Evolutionary conservation across 2,797 vertebrate species (phyloP).

Genomic region (Trachurus trachurus): DNA sequence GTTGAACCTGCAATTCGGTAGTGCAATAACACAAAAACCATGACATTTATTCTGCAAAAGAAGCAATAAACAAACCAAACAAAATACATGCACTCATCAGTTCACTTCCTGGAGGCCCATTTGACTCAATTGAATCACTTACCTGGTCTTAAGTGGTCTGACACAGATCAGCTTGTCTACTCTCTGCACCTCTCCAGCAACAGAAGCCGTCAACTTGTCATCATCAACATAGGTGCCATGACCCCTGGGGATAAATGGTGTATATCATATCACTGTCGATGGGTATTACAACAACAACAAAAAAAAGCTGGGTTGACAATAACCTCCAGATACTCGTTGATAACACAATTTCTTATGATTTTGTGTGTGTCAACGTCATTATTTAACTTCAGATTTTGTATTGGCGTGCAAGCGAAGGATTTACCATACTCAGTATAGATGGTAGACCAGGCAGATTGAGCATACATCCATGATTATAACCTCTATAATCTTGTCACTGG

Average conservation of each 20-base stretch:
- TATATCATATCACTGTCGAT: not conserved
- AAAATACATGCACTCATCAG: not conserved
- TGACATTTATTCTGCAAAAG: not conserved
- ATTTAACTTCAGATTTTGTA: not conserved
- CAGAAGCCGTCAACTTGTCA: conserved; percentile 95
- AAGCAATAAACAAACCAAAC: not conserved
- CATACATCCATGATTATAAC: not conserved
- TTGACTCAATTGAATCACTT: conserved; percentile 2
- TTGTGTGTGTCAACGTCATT: not conserved
- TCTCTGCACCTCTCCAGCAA: conserved; percentile 96
- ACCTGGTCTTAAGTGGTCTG: conserved; percentile 93
- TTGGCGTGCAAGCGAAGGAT: not conserved
- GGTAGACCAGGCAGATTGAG: not conserved
- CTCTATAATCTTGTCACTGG: not conserved
- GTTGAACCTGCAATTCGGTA: conserved; percentile 88
- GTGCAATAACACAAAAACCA: not conserved
- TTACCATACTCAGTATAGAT: not conserved
- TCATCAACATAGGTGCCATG: conserved; percentile 97
- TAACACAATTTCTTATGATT: not conserved
- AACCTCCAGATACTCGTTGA: not conserved
- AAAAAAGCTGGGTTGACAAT: not conserved
- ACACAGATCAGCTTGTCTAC: conserved; percentile 98
- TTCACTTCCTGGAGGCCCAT: not conserved
- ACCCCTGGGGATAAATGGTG: conserved; percentile 83
- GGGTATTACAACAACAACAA: not conserved